Percentiles rank a stretch among this genome's conserved stretches.
Evolutionary conservation across 2,888 invertebrate genomes (phyloP).

Genomic region (Macaria notata): DNA sequence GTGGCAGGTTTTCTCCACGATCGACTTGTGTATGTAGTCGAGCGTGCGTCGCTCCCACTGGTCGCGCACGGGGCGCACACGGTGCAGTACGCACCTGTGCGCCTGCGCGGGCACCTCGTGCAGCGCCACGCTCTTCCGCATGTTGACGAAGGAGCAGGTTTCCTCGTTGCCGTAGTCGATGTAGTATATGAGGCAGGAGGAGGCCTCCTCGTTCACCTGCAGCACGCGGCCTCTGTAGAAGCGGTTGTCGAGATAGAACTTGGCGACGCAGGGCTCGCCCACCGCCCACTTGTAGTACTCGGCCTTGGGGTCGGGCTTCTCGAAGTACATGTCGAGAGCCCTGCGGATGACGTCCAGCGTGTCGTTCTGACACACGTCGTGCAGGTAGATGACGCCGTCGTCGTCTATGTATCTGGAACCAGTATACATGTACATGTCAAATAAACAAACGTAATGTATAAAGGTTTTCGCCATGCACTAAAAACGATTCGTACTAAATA

Average conservation of each 20-base stretch:
- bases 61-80: constrained; percentile 53
- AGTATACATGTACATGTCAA: constrained; percentile 33
- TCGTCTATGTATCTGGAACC: constrained; percentile 66
- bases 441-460: constrained; percentile 23
- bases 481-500: neutral
- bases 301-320: constrained; percentile 65
- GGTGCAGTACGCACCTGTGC: constrained; percentile 80
- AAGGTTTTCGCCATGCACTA: constrained; percentile 13
- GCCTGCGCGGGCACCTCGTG: constrained; percentile 86
- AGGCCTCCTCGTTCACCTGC: constrained; percentile 60
- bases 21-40: constrained; percentile 82
- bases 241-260: constrained; percentile 83
- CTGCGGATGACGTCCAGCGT: constrained; percentile 76
- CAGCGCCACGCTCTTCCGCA: constrained; percentile 84
- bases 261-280: constrained; percentile 87
- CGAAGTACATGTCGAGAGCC: constrained; percentile 73
- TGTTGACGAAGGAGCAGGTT: constrained; percentile 74
- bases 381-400: constrained; percentile 71
- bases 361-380: constrained; percentile 56
- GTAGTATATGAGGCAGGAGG: constrained; percentile 83
- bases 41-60: constrained; percentile 79
- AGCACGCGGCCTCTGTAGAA: constrained; percentile 88
- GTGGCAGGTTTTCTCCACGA: constrained; percentile 82
- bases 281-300: constrained; percentile 79
- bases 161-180: constrained; percentile 94